Evolutionary conservation across 1,140 invertebrate species (phyloP), one percentile per base, ranked within the genome.

Genomic region (Eumaeus atala): DNA sequence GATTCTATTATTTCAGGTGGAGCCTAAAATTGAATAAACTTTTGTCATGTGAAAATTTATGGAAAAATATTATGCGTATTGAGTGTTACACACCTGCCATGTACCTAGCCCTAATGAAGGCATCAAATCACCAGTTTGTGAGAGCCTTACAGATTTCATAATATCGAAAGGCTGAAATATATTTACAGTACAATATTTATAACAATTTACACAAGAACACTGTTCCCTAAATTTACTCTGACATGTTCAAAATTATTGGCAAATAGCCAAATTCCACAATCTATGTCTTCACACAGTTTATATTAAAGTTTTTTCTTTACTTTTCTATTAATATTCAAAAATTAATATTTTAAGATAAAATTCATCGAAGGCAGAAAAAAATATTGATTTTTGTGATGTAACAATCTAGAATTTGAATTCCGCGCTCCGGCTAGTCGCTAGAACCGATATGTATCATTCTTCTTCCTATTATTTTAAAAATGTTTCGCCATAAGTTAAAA

Each of bases 81-180:
- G 51, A 50, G 18, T n/a, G n/a, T n/a, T 9, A 70, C 68, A 56
- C 61, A 94, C 93, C 89, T 93, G 92, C 93, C 93, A 95, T 58
- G 94, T 95, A 52, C 94, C 94, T 61, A 94, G 89, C 37, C 94
- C 94, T 42, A 95, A 76, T 58, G 90, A 88, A 0, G 94, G 94
- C 92, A 95, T 95, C 62, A 91, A 77, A 62, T 87, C 74, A 12
- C 87, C 88, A 35, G 77, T 86, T 61, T 82, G 76, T 17, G 76
- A 80, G 48, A 86, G 70, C 53, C 64, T 78, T 48, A 77, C 66
- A 52, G 64, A 64, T 65, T 82, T 76, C 77, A 87, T 82, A 40
- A 58, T 84, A 64, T 64, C 63, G 18, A 66, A 16, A n/a, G 6
- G 38, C 7, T 11, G 12, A 16, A 14, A 44, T 16, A 3, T 40